phyloP scores from a whole-genome alignment of 1,140 invertebrate genomes.

The Conopomorpha cramerella region DNA sequence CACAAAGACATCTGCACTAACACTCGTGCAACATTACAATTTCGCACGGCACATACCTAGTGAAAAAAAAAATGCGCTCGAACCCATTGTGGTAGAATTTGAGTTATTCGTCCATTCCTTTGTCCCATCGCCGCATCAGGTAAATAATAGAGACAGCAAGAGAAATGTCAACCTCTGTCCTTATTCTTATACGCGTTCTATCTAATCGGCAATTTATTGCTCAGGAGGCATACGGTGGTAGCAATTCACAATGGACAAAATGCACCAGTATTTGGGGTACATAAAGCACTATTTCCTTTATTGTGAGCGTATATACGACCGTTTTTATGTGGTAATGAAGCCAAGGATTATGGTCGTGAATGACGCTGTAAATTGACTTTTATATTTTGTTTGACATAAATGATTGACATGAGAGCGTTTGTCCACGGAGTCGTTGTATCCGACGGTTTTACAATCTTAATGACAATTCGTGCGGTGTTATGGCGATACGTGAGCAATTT shows the following conservation, averaged over 20 bases:
- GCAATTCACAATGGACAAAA: slow-evolving; percentile 50
- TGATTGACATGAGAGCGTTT: slow-evolving; percentile 53
- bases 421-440: slow-evolving; percentile 12
- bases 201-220: slow-evolving; percentile 61
- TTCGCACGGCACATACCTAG: too few species aligned
- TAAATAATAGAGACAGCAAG: too few species aligned
- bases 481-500: slow-evolving; percentile 31
- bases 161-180: too few species aligned
- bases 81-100: too few species aligned
- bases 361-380: slow-evolving; percentile 52
- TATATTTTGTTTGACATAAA: slow-evolving; percentile 61
- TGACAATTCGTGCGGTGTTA: too few species aligned
- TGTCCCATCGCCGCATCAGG: too few species aligned
- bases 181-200: too few species aligned
- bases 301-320: too few species aligned
- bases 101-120: too few species aligned
- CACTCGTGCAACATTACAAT: too few species aligned
- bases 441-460: slow-evolving; percentile 33
- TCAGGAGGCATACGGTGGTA: slow-evolving; percentile 33
- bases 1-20: too few species aligned
- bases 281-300: slow-evolving; percentile 23
- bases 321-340: slow-evolving; percentile 59
- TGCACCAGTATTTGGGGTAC: slow-evolving; percentile 37
- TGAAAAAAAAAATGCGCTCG: too few species aligned
- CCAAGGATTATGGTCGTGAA: slow-evolving; percentile 28